Percentiles rank a stretch among this genome's conserved stretches.
Evolutionary conservation across 2,113 vertebrate genomes (phyloP).

Genomic region (Alouatta palliata): DNA sequence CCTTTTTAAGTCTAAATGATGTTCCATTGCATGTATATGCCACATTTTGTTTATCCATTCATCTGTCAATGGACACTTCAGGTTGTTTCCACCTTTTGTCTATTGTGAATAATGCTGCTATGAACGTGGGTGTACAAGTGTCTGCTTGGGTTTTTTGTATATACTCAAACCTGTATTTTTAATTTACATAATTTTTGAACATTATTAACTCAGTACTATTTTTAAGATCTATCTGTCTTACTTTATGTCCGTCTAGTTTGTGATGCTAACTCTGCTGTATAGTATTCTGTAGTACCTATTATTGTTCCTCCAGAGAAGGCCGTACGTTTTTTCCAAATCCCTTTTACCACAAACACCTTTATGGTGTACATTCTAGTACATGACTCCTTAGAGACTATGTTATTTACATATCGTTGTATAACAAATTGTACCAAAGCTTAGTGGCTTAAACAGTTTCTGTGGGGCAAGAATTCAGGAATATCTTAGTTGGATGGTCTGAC

Average conservation of each 20-base stretch:
- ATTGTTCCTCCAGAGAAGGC: background rate
- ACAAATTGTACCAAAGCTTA: background rate
- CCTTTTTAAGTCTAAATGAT: background rate
- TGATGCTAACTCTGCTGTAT: background rate
- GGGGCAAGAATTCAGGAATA: background rate
- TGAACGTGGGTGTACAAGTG: background rate
- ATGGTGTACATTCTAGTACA: background rate
- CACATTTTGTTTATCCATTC: background rate
- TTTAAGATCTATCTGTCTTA: background rate
- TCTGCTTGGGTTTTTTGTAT: background rate
- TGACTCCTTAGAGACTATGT: background rate
- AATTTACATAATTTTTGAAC: background rate
- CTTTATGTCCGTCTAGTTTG: background rate
- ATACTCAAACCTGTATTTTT: background rate
- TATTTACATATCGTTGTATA: background rate
- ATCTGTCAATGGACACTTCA: background rate
- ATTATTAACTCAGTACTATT: background rate
- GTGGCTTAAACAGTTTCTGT: constrained; percentile 24
- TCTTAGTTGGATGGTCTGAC: background rate
- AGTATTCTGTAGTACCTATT: background rate
- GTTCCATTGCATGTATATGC: background rate
- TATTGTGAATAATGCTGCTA: background rate
- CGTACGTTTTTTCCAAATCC: background rate
- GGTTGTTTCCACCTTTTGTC: background rate
- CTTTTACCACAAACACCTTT: background rate